Base-by-base conservation (phyloP, 2,797 vertebrate genomes). In the Jordanella pulchra region DNA sequence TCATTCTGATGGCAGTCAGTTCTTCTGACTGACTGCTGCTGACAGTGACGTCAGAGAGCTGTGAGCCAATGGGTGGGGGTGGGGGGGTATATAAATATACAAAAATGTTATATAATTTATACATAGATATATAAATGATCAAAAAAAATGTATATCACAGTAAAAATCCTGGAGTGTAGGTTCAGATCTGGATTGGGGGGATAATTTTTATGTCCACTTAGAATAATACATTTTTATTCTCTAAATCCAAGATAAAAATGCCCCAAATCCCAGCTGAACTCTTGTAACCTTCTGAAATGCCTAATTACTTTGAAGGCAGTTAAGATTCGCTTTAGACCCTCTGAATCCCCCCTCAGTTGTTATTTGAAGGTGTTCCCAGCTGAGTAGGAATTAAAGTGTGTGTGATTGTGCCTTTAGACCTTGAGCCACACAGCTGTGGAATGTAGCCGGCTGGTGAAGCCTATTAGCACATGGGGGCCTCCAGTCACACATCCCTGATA, bases 381-480 rank as follows among this genome's bases (percentile, higher is more conserved):
- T 21, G 67, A 61, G 72, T 65, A 64, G 73, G 76, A 74, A 72
- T 71, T 63, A 56, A n/a, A 56, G 76, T 58, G 76, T 67, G 73
- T 70, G 63, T 75, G 76, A 69, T 75, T 72, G 76, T 75, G 69
- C 65, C 72, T 72, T n/a, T 71, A 79, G 83, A 83, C 86, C 87
- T 80, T 84, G 86, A 88, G 75, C 67, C 79, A 85, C 80, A 83
- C 84, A 87, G 83, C 79, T 93, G 92, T 88, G 93, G 93, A 94
- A 94, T 94, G 91, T 93, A 82, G 88, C 84, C 76, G 69, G 86
- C 81, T 69, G 73, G 81, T 88, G 89, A 87, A 56, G 84, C 77
- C 88, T 76, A 93, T 95, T 94, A 94, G 85, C 80, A 63, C 77
- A 27, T 7, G 72, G 44, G 69, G 77, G 79, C 80, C 65, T 84